These are phyloP conservation scores for Colletes gigas DNA, from an alignment of 1,140 invertebrate species.

Conservation along the genomic window DNA sequence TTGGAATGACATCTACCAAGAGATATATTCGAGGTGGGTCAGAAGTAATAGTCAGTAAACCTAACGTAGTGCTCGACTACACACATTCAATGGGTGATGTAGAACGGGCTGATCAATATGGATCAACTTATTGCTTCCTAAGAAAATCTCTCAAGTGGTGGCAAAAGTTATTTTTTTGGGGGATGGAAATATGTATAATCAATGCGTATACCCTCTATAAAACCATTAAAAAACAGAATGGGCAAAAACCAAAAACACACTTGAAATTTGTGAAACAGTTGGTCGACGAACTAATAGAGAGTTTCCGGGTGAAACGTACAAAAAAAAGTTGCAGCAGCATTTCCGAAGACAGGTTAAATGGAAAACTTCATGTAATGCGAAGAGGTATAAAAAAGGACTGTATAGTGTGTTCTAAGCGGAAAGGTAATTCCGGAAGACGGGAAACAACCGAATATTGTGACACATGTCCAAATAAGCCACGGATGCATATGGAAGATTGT, in stretches of 20 bases:
- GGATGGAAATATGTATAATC: too few species aligned
- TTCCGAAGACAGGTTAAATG: not conserved
- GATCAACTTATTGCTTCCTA: too few species aligned
- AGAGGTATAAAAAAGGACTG: conserved; percentile 20
- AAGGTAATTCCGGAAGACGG: not conserved
- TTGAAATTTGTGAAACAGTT: too few species aligned
- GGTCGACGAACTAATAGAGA: too few species aligned
- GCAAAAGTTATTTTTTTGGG: too few species aligned
- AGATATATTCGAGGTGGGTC: not conserved
- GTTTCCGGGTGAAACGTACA: too few species aligned
- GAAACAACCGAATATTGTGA: not conserved
- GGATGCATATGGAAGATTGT: not conserved
- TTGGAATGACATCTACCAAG: not conserved
- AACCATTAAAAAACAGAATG: conserved; percentile 11
- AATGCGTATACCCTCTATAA: conserved; percentile 42
- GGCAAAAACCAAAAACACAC: conserved; percentile 23
- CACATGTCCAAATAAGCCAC: not conserved
- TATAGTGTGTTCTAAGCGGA: conserved; percentile 1
- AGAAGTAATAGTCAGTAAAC: not conserved
- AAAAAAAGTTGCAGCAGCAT: too few species aligned
- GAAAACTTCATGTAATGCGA: conserved; percentile 22
- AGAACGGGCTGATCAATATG: too few species aligned
- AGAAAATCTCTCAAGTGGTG: too few species aligned
- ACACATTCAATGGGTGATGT: not conserved
- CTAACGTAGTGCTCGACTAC: not conserved